Base-by-base conservation (phyloP, 2,888 invertebrate species). In the Agrochola macilenta region DNA sequence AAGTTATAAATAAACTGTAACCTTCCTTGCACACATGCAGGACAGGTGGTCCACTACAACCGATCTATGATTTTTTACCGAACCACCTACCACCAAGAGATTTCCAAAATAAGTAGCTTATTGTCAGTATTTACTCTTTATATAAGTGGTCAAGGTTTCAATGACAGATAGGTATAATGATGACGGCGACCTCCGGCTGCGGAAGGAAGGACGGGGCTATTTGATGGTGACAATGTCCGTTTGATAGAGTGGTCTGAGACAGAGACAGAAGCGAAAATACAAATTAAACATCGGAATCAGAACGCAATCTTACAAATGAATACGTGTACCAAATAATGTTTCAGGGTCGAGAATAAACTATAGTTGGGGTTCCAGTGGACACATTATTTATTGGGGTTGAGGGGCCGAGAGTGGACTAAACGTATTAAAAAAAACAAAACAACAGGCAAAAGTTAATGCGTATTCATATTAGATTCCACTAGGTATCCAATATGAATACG, bases 211-310 rank as follows among this genome's bases (percentile, higher is more conserved):
- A 80, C 79, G 81, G 78, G 71, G 80, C 78, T 78, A 63, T 71
- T 81, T 81, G 81, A 46, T 70, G 84, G 83, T 86, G 89, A 87
- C 88, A 81, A 82, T 88, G 82, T 85, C 89, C 89, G 88, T 78
- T 87, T 63, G 63, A 1, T 65, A 39, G 70, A 72, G 20, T 70
- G 60, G 65, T 1, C 1, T 26, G 20, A 79, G 8, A 5, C 8
- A 61, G 0, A 63, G 54, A n/a, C 60, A 20, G 30, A 30, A 60
- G 60, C 60, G 60, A 60, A 17, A 8, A 60, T 8, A 20, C 8
- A 26, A 58, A 58, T n/a, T 58, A 58, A 58, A 26, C 14, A 57
- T n/a, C n/a, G 57, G n/a, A 57, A 58, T 26, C 26, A 26, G 57
- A 58, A 58, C 57, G 57, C 1, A 26, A 26, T 14, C 26, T 58